Base-by-base conservation (phyloP, 2,888 invertebrate genomes). In the Notodonta dromedarius region DNA sequence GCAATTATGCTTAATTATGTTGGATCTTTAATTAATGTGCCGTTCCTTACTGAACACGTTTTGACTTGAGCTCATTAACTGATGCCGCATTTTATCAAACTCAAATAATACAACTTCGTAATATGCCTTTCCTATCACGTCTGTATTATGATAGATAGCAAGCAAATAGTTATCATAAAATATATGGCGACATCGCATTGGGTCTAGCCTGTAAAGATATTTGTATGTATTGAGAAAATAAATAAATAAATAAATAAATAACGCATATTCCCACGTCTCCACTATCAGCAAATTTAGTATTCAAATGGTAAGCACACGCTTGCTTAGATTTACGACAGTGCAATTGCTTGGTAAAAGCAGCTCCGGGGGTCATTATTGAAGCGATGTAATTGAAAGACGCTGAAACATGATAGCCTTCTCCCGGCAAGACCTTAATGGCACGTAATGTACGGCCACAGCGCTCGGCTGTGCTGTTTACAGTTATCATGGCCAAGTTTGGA, bases 341-440 rank as follows among this genome's bases (percentile, higher is more conserved):
- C 42, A 54, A 56, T 53, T 44, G n/a, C 57, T 50, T 56, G 51
- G 59, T 53, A 53, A 52, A 52, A 59, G 40, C 61, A 60, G 62
- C 55, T 56, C 62, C 59, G n/a, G 59, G 61, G 65, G 63, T 67
- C 69, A 73, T 65, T 66, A 66, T 65, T 69, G 66, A 61, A 50
- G 61, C 42, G 55, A 59, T 66, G 59, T 63, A 70, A 65, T 68
- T 66, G 65, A 67, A 65, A 70, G 69, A 67, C 56, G 51, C 62
- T 62, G 68, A 64, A 75, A 75, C 67, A 35, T 62, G 70, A 75
- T 71, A 70, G 64, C 62, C 58, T 57, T 56, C 58, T 59, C 60
- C 63, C 48, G 55, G 56, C 48, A 35, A 54, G 48, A 57, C 63
- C 63, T 62, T 52, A 72, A 46, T 61, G 57, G 59, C 60, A 52